Base-by-base conservation (phyloP, 2,888 invertebrate genomes). In the Drosophila phalerata region DNA sequence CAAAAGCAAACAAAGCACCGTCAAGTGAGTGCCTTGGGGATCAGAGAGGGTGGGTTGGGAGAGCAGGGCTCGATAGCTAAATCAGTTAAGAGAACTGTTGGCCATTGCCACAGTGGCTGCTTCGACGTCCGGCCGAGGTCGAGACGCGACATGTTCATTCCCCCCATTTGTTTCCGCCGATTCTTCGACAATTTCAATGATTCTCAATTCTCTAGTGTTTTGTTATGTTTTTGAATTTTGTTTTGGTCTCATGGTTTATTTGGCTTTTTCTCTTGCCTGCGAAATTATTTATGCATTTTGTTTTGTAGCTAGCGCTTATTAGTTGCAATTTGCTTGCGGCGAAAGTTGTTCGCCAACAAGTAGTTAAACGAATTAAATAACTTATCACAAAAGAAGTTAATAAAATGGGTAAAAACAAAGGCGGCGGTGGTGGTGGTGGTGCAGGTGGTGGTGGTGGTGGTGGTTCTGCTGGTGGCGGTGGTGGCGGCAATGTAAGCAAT, bases 401-500 rank as follows among this genome's bases (percentile, higher is more conserved):
- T 15, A 65, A 55, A 66, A 91, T 91, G 92, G 91, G 91, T 15
- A 91, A 91, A 87, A 92, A 92, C 73, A 91, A 91, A 76, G 89
- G 88, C 10, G 84, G 85, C 2, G 83, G 85, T 9, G 84, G 88
- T 1, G 88, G 86, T 4, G 85, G 82, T 1, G 82, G 83, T 0
- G 79, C 81, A 0, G 80, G 22, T 22, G 22, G 22, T 22, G 22
- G 83, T 0, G 81, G 85, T 0, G 80, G 81, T 0, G 81, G 87
- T 0, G 76, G 77, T 0, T 78, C 77, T 5, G 82, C 79, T 9
- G 83, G 82, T 0, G 79, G 81, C 3, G 90, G 91, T 1, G 87
- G 88, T 5, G 91, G 91, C 66, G 90, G 84, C 62, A 91, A 91
- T 91, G 91, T 91, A 91, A 91, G 91, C 89, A 91, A 90, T 85